A percentile compares a stretch with the other conserved stretches of the same genome.
Evolutionary conservation across 2,797 vertebrate genomes (phyloP).

Genomic region (Notoglanidium macrostoma): DNA sequence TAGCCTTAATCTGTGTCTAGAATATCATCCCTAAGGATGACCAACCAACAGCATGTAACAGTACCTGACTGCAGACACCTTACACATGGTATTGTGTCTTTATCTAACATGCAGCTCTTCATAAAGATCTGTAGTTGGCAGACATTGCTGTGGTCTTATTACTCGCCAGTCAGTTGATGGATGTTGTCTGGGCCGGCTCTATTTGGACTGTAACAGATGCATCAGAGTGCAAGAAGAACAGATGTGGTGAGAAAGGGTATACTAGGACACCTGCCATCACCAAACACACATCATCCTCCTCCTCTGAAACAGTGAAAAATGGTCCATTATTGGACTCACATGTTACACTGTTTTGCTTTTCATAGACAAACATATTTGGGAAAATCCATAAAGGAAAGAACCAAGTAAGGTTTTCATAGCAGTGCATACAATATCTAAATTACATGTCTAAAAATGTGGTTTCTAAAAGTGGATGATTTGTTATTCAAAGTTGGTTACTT

Average conservation of each 20-base stretch:
- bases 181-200: constrained; percentile 40
- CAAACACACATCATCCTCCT: constrained; percentile 28
- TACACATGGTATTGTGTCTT: neutral
- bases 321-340: constrained; percentile 36
- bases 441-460: neutral
- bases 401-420: neutral
- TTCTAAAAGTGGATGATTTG: neutral
- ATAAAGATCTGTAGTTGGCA: constrained; percentile 34
- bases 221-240: constrained; percentile 39
- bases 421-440: neutral
- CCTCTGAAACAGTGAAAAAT: constrained; percentile 10
- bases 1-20: neutral
- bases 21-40: neutral
- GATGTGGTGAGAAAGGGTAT: constrained; percentile 41
- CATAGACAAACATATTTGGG: constrained; percentile 27
- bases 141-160: constrained; percentile 37
- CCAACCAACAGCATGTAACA: neutral
- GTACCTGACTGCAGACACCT: neutral
- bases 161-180: constrained; percentile 35
- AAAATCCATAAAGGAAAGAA: constrained; percentile 23
- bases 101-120: neutral
- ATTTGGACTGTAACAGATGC: constrained; percentile 40
- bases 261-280: constrained; percentile 33
- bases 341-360: constrained; percentile 28
- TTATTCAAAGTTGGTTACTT: neutral